Percentiles rank a stretch among this genome's conserved stretches.
Evolutionary conservation across 1,140 invertebrate species (phyloP).

Genomic region (Cecropterus lyciades): DNA sequence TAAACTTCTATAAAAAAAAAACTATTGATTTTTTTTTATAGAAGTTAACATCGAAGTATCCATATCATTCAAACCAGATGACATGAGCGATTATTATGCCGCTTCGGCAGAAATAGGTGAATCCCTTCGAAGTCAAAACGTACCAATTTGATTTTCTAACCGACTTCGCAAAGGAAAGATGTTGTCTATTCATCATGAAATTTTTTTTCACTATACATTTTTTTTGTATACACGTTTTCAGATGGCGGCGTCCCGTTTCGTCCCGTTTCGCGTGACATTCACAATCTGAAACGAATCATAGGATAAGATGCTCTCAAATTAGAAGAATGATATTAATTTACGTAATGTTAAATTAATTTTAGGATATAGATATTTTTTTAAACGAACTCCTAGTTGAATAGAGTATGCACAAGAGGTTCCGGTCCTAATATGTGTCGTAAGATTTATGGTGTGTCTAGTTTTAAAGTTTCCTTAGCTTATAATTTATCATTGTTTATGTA

Average conservation of each 20-base stretch:
- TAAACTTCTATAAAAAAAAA: too few relatives aligned
- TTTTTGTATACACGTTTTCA: constrained; percentile 9
- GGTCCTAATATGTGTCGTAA: constrained; percentile 47
- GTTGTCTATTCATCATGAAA: too few relatives aligned
- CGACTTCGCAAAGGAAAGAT: too few relatives aligned
- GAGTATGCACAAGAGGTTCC: constrained; percentile 54
- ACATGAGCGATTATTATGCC: too few relatives aligned
- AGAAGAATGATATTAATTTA: constrained; percentile 47
- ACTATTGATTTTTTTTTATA: too few relatives aligned
- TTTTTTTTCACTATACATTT: too few relatives aligned
- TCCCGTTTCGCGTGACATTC: constrained; percentile 14
- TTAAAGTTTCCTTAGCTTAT: constrained; percentile 38
- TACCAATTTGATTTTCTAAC: too few relatives aligned
- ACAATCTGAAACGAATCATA: constrained; percentile 5
- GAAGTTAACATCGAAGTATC: too few relatives aligned
- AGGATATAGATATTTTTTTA: constrained; percentile 63
- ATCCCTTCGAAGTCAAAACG: too few relatives aligned
- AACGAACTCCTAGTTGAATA: constrained; percentile 39
- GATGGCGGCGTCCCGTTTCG: constrained; percentile 2
- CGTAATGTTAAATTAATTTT: constrained; percentile 49
- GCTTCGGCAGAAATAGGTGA: too few relatives aligned
- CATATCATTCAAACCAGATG: too few relatives aligned
- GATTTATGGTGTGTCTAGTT: constrained; percentile 37
- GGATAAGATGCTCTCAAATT: constrained; percentile 55
- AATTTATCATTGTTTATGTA: constrained; percentile 22